Percentiles rank a stretch among this genome's conserved stretches.
Conservation (phyloP, 2,113 vertebrate genomes). For the Scomber colias region DNA sequence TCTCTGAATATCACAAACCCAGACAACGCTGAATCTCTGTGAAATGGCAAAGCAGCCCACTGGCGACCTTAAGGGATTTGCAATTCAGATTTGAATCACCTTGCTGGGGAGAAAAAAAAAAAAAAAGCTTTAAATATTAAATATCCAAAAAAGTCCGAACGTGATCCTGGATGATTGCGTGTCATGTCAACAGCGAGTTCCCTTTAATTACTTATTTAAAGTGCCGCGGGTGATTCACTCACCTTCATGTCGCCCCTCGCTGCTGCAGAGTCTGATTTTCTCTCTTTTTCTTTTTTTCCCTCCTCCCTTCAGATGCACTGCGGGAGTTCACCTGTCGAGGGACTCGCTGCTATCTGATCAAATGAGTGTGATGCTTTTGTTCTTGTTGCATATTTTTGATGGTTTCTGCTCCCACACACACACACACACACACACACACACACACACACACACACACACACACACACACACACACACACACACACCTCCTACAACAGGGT, state of each 20-base stretch:
- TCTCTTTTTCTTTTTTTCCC: no score
- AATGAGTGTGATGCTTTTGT: background rate
- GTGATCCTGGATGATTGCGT: conserved; percentile 53
- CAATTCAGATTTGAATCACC: conserved; percentile 51
- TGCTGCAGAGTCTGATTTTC: background rate
- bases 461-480: no score
- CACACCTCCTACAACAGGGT: background rate
- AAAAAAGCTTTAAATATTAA: conserved; percentile 55
- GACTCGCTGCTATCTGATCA: conserved; percentile 31
- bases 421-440: background rate
- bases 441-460: background rate
- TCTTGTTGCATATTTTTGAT: background rate
- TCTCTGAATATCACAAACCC: conserved; percentile 27
- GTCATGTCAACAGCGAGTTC: conserved; percentile 53
- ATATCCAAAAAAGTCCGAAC: conserved; percentile 50
- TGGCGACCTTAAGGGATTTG: conserved; percentile 20
- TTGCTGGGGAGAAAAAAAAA: conserved; percentile 1
- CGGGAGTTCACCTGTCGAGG: conserved; percentile 29
- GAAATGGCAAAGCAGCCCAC: conserved; percentile 15
- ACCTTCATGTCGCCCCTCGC: background rate
- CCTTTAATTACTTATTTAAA: conserved; percentile 55
- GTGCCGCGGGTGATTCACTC: conserved; percentile 30
- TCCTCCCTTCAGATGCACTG: background rate
- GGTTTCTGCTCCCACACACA: background rate
- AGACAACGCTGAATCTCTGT: conserved; percentile 18